Conservation (phyloP, 1,140 invertebrate species). For the Drosophila sturtevanti region DNA sequence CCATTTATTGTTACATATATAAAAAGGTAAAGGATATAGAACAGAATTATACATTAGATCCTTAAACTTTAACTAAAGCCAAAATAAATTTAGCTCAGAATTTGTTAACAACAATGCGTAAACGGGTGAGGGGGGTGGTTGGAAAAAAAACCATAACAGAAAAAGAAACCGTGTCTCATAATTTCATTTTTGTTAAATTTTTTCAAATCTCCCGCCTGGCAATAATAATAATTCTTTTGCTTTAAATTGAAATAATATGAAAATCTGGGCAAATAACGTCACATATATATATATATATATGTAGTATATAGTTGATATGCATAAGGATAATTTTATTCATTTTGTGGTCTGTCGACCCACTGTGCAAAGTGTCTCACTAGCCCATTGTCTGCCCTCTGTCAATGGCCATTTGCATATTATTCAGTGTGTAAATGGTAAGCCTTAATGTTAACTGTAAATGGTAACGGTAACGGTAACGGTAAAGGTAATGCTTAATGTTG, state of each 20-base stretch:
- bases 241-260: conserved; percentile 4
- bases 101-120: not conserved
- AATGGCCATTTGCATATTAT: conserved; percentile 8
- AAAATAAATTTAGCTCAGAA: not conserved
- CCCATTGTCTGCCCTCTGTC: not conserved
- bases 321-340: conserved; percentile 7
- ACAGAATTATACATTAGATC: not conserved
- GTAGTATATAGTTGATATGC: not conserved
- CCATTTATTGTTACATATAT: not conserved
- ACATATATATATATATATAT: not conserved
- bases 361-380: not conserved
- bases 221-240: conserved; percentile 3
- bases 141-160: not conserved
- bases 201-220: not conserved
- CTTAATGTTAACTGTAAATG: conserved; percentile 4
- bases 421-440: conserved; percentile 6
- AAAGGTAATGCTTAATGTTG: conserved; percentile 18
- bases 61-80: not conserved
- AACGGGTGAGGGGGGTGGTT: too few species aligned
- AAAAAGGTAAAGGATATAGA: not conserved
- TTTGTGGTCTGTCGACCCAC: not conserved
- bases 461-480: conserved; percentile 29
- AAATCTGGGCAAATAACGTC: not conserved
- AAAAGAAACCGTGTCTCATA: not conserved
- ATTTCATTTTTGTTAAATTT: not conserved